Conservation (phyloP, 2,113 vertebrate species). For the Datnioides undecimradiatus region DNA sequence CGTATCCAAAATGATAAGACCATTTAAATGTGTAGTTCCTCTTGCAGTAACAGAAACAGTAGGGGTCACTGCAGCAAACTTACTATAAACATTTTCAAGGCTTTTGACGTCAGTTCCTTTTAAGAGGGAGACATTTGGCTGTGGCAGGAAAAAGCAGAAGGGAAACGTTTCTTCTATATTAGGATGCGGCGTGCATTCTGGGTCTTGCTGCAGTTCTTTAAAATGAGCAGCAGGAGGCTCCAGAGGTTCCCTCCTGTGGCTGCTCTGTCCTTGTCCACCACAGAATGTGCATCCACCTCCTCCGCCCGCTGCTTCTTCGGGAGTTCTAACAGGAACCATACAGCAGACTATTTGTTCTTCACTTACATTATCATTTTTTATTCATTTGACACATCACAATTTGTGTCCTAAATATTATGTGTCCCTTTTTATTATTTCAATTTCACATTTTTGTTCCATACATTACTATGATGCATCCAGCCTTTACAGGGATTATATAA, state of each 20-base stretch:
- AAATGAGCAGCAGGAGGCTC: not conserved
- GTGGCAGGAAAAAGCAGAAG: not conserved
- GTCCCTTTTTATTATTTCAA: not conserved
- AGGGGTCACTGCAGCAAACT: conserved; percentile 21
- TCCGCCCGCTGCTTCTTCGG: not conserved
- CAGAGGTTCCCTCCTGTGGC: not conserved
- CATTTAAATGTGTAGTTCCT: not conserved
- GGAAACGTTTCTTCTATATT: conserved; percentile 2
- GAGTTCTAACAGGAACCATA: not conserved
- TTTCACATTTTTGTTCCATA: not conserved
- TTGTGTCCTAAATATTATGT: not conserved
- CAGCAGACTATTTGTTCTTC: not conserved
- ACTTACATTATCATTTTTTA: not conserved
- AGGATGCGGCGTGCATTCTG: not conserved
- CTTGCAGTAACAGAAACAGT: conserved; percentile 4
- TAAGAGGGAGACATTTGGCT: not conserved
- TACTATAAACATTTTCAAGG: not conserved
- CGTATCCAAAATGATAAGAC: no score
- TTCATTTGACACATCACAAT: not conserved
- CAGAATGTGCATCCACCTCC: no score
- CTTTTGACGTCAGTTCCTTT: not conserved
- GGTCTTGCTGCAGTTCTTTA: not conserved
- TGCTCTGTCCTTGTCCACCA: not conserved
- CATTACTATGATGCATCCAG: not conserved
- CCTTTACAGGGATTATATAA: not conserved